Conservation (phyloP, 2,888 invertebrate species). For the Uropetala carovei region DNA sequence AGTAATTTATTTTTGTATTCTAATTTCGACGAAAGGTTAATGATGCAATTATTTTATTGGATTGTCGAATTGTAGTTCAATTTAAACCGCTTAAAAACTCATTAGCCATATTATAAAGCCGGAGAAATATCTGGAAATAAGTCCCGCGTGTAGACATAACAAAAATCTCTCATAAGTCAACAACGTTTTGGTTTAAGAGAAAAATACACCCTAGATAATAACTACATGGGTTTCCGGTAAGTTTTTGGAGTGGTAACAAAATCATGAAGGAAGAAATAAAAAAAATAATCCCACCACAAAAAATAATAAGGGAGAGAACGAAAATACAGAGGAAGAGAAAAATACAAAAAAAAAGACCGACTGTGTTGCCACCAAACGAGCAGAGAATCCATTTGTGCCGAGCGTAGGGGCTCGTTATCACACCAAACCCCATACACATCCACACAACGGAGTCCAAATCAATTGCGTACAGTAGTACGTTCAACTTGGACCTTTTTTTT, state of each 20-base stretch:
- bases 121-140: too few relatives aligned
- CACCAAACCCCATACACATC: neutral
- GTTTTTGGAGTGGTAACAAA: neutral
- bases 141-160: too few relatives aligned
- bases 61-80: too few relatives aligned
- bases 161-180: too few relatives aligned
- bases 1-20: too few relatives aligned
- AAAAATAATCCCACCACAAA: neutral
- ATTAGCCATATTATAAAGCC: too few relatives aligned
- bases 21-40: too few relatives aligned
- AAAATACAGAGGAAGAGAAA: conserved; percentile 38
- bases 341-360: conserved; percentile 12
- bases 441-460: neutral
- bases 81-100: too few relatives aligned
- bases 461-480: neutral
- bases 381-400: conserved; percentile 44
- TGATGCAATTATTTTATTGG: too few relatives aligned
- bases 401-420: conserved; percentile 36
- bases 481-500: neutral
- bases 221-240: conserved; percentile 15
- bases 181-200: too few relatives aligned
- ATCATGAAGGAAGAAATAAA: neutral
- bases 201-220: conserved; percentile 34
- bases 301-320: conserved; percentile 4
- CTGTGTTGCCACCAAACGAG: conserved; percentile 24